These are phyloP conservation scores for Bedellia somnulentella DNA, from an alignment of 2,888 invertebrate species.

Conservation along the genomic window DNA sequence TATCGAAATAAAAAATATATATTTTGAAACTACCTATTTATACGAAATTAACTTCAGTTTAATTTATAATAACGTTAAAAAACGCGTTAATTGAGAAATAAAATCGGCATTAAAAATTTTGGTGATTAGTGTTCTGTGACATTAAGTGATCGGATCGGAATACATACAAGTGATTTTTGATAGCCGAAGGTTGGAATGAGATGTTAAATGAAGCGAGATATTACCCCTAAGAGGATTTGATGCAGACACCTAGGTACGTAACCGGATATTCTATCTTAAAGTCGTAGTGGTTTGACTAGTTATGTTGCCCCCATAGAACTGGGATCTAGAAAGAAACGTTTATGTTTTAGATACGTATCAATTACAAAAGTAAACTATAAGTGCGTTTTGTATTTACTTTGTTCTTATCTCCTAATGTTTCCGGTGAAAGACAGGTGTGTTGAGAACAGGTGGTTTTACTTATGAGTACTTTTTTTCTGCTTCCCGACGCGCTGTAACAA, in stretches of 20 bases:
- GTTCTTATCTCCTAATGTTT: too few relatives aligned
- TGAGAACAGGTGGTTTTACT: constrained; percentile 38
- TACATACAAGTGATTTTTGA: constrained; percentile 23
- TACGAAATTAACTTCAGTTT: too few relatives aligned
- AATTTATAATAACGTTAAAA: too few relatives aligned
- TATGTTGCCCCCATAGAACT: too few relatives aligned
- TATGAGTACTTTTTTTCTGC: constrained; percentile 8
- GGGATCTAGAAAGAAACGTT: too few relatives aligned
- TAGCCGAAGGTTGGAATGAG: constrained; percentile 15
- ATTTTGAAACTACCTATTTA: too few relatives aligned
- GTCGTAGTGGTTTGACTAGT: constrained; percentile 39
- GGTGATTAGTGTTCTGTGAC: constrained; percentile 39
- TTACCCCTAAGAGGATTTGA: constrained; percentile 32
- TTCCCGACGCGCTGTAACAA: too few relatives aligned
- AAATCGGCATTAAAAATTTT: constrained; percentile 38
- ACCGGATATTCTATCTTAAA: constrained; percentile 44
- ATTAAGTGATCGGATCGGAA: constrained; percentile 25
- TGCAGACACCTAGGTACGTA: constrained; percentile 46
- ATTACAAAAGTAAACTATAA: too few relatives aligned
- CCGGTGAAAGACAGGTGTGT: constrained; percentile 47
- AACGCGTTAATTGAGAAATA: too few relatives aligned
- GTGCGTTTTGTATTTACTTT: too few relatives aligned
- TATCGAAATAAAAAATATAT: too few relatives aligned
- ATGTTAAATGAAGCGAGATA: constrained; percentile 28
- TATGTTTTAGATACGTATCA: too few relatives aligned